Base-by-base conservation (phyloP, 2,797 vertebrate species). In the Rachycentron canadum region DNA sequence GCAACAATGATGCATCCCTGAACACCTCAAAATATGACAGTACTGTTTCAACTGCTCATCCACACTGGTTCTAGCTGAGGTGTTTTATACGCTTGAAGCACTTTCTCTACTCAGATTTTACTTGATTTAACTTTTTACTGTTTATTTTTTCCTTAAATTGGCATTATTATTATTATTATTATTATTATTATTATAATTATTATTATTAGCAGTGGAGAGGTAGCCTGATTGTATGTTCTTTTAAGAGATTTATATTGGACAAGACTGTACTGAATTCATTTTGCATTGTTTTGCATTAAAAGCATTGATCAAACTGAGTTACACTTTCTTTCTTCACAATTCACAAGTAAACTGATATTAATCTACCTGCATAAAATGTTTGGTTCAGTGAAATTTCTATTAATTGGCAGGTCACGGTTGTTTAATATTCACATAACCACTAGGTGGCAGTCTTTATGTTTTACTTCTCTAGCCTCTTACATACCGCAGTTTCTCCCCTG, bases 241-340 rank as follows among this genome's bases (percentile, higher is more conserved):
- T 91, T 85, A 84, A 92, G 81, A 88, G 73, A 89, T 90, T 89
- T 86, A 88, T 94, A 92, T 91, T 93, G 85, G 91, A 93, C 78
- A 84, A 87, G 74, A 86, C 80, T 86, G 81, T 91, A 88, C 84
- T 87, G 79, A 86, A 86, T 89, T 86, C 92, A 81, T 94, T 94
- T 94, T 88, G 87, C 86, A 87, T 89, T 77, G 76, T 93, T 91
- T 92, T 95, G 73, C 90, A 94, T 93, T 94, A 93, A 94, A 93
- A 73, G 57, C 80, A 61, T 85, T 64, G 79, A 76, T 83, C 69
- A 75, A 80, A 84, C 55, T 52, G 40, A 65, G 50, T 76, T 50
- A 59, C 32, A 56, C 23, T 25, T 73, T 64, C 13, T 86, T 49
- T 79, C 14, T 69, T 72, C 45, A 4, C 8, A 68, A 40, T 61